Conservation (phyloP, 1,140 invertebrate genomes). For the Agrypnia vestita region DNA sequence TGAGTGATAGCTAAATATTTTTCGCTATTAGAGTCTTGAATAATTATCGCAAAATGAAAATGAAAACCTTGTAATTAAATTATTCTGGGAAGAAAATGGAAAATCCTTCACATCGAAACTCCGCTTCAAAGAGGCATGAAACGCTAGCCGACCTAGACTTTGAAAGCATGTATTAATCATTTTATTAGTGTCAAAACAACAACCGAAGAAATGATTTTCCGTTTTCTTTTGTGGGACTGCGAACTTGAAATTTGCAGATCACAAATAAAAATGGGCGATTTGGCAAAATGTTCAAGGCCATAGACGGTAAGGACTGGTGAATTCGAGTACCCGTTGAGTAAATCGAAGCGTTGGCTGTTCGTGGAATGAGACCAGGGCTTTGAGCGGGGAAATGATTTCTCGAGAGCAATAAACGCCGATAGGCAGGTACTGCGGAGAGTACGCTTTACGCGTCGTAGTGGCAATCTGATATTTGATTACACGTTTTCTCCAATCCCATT, state of each 20-base stretch:
- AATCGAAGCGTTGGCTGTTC: no score
- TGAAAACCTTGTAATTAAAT: conserved; percentile 4
- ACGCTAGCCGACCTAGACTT: not conserved
- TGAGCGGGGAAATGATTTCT: conserved; percentile 34
- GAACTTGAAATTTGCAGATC: not conserved
- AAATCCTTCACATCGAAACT: conserved; percentile 7
- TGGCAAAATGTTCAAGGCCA: conserved; percentile 7
- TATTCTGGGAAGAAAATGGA: not conserved
- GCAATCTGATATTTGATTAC: conserved; percentile 34
- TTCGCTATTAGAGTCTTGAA: not conserved
- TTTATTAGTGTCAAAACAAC: not conserved
- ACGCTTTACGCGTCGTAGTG: conserved; percentile 17
- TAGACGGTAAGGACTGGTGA: not conserved
- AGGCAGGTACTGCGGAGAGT: not conserved
- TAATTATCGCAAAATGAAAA: conserved; percentile 4
- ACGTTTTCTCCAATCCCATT: conserved; percentile 14
- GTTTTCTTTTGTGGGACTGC: not conserved
- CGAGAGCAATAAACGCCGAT: conserved; percentile 15
- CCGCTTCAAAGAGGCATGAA: not conserved
- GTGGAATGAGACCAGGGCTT: not conserved
- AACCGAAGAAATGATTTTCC: conserved; percentile 3
- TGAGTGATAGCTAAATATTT: no score
- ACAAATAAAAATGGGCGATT: not conserved
- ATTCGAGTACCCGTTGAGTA: not conserved
- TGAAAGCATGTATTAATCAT: no score